phyloP scores from a whole-genome alignment of 2,888 invertebrate species.

The Caenorhabditis becei region DNA sequence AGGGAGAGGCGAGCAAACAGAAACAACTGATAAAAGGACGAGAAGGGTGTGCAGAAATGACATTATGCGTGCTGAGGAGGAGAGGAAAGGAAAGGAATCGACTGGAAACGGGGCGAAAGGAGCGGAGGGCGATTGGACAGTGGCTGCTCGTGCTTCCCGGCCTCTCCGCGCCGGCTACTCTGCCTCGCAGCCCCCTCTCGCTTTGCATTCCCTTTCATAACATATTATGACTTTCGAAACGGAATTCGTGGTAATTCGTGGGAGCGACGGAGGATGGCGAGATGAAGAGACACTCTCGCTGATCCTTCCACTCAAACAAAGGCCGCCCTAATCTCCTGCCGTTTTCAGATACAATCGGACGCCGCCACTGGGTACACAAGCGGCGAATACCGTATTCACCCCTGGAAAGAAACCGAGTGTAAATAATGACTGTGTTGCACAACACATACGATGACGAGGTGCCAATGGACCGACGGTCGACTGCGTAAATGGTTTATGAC shows the following conservation, averaged over 20 bases:
- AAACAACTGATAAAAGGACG: conserved; percentile 18
- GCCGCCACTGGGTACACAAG: not conserved
- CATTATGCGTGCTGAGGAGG: no score
- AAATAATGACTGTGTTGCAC: not conserved
- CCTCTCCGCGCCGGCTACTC: not conserved
- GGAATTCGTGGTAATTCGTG: not conserved
- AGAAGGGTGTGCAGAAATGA: no score
- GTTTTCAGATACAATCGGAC: not conserved
- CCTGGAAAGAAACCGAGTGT: not conserved
- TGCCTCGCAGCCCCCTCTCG: conserved; percentile 8
- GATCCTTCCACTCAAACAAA: not conserved
- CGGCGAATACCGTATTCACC: not conserved
- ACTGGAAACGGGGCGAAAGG: conserved; percentile 5
- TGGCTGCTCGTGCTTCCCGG: conserved; percentile 22
- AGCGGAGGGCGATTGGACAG: conserved; percentile 40
- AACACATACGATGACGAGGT: no score
- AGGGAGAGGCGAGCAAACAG: not conserved
- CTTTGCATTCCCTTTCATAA: conserved; percentile 2
- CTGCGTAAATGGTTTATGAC: no score
- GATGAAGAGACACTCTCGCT: not conserved
- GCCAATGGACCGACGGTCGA: no score
- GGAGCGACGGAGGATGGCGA: not conserved
- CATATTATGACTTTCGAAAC: not conserved
- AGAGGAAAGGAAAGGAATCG: not conserved
- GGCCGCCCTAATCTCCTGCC: not conserved